Evolutionary conservation across 2,888 invertebrate species (phyloP), one percentile per base, ranked within the genome.

Genomic region (Agrotis puta): DNA sequence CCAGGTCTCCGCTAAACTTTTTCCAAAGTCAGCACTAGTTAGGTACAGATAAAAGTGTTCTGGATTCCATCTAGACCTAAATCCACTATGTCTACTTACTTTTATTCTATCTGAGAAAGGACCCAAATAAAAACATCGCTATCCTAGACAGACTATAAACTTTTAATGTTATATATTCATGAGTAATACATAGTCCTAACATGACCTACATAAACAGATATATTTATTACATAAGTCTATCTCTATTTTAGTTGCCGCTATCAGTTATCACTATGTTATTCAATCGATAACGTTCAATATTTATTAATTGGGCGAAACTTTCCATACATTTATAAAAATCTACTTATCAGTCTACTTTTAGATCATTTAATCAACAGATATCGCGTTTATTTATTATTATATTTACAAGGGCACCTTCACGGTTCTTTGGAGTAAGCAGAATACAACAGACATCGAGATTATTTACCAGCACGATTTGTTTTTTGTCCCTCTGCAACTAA

Each of bases 271-370:
- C 39, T 53, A 50, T 56, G 61, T 16, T 73, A 85, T 81, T 74
- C 50, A 11, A 24, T 43, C 13, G 80, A 83, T 80, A 80, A 48
- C 33, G 58, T 72, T 57, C 59, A 43, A 45, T 43, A 69, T n/a
- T n/a, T 39, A 80, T 54, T 75, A 81, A 81, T 75, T 80, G 68
- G 48, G 56, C 64, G 64, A 83, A 83, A 75, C 54, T 81, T 83
- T 80, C 83, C 83, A 57, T 54, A n/a, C 27, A 20, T 54, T 16
- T 0, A 45, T 18, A 53, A 33, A 48, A 58, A 69, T 68, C 51
- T 76, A 68, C 22, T 68, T 48, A 68, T 56, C 74, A 20, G 27
- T 74, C 16, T 69, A 45, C 33, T 45, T 69, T 57, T 45, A 33
- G 48, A 76, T 22, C 14, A 3, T 43, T 57, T 68, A 50, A 50